Evolutionary conservation across 2,888 invertebrate species (phyloP).

Genomic region (Helleia helle): DNA sequence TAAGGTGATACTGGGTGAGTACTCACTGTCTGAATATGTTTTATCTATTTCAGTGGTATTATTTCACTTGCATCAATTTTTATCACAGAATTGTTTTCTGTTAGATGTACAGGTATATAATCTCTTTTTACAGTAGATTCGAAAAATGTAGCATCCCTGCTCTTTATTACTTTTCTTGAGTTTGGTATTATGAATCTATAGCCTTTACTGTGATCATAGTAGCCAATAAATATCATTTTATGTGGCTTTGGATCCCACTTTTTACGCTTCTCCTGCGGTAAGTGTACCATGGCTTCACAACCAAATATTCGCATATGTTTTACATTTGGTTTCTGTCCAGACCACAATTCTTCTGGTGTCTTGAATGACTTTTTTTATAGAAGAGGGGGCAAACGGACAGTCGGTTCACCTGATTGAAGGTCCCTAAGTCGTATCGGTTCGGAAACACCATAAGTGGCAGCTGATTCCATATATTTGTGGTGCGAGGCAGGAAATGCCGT

Average conservation of each 20-base stretch:
- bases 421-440: too few species aligned
- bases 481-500: too few species aligned
- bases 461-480: too few species aligned
- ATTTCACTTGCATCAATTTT: too few species aligned
- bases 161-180: constrained; percentile 10
- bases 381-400: too few species aligned
- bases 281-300: constrained; percentile 22
- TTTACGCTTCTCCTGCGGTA: constrained; percentile 20
- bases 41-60: too few species aligned
- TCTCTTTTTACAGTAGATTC: constrained; percentile 14
- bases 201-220: constrained; percentile 29
- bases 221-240: constrained; percentile 34
- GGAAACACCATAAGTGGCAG: too few species aligned
- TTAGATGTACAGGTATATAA: constrained; percentile 11
- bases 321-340: constrained; percentile 29
- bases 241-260: constrained; percentile 28
- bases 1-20: too few species aligned
- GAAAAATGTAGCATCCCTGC: constrained; percentile 14
- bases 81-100: too few species aligned
- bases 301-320: constrained; percentile 34
- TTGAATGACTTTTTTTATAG: too few species aligned
- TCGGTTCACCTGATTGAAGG: too few species aligned
- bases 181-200: constrained; percentile 22
- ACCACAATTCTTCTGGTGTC: constrained; percentile 32
- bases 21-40: too few species aligned